Conservation (phyloP, 1,140 invertebrate genomes). For the Pogonomyrmex barbatus region DNA sequence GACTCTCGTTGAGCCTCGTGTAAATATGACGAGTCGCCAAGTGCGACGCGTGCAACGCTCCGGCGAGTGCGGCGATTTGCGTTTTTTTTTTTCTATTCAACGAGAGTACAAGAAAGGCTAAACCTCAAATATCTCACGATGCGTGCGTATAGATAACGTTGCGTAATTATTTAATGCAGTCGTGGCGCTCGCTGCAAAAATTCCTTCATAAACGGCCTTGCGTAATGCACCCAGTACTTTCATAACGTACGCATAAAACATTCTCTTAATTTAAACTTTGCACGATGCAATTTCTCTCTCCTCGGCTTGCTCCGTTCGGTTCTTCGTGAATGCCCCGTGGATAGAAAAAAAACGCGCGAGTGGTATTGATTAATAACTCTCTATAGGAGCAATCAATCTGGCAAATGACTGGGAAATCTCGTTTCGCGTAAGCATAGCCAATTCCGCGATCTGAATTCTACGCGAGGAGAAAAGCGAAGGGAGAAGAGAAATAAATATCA, state of each 20-base stretch:
- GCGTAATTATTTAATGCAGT: conserved; percentile 1
- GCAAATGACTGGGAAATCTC: conserved; percentile 5
- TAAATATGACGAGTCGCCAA: conserved; percentile 4
- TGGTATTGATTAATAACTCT: conserved; percentile 27
- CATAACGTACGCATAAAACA: not conserved
- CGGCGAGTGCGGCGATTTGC: not conserved
- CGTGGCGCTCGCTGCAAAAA: not conserved
- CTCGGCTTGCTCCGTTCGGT: not conserved
- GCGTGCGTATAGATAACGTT: conserved; percentile 17
- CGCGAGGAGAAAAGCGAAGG: not conserved
- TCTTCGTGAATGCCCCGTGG: not conserved
- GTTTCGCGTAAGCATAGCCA: conserved; percentile 7
- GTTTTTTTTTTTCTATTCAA: not conserved
- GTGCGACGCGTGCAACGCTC: not conserved
- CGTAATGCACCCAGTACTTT: not conserved
- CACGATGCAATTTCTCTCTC: conserved; percentile 1
- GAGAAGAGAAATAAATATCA: conserved; percentile 40
- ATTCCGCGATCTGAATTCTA: not conserved
- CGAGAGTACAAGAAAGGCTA: not conserved
- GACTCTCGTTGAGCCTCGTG: not conserved
- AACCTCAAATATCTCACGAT: not conserved
- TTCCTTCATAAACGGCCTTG: conserved; percentile 9
- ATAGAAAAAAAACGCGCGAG: not conserved
- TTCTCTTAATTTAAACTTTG: not conserved
- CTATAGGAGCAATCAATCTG: conserved; percentile 7